Conservation (phyloP, 2,888 invertebrate species). For the Pristionchus exspectatus region DNA sequence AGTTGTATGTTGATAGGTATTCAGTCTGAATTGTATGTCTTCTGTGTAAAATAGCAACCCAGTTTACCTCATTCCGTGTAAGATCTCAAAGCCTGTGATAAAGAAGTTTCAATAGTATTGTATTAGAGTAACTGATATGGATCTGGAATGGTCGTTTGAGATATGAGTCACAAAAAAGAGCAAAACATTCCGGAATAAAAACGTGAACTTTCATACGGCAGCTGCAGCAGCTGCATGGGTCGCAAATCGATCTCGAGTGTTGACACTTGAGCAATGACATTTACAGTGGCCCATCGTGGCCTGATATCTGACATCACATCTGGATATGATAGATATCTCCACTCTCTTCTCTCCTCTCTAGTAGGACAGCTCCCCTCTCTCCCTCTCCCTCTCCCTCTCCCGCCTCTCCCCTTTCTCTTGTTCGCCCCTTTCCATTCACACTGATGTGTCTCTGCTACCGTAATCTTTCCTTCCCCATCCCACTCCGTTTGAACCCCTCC, state of each 20-base stretch:
- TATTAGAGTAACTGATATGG: neutral
- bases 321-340: slow-evolving; percentile 46
- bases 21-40: neutral
- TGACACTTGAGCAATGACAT: neutral
- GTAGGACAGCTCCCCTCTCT: neutral
- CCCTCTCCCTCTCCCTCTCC: slow-evolving; percentile 17
- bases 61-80: slow-evolving; percentile 8
- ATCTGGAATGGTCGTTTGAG: too few species aligned
- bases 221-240: neutral
- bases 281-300: neutral
- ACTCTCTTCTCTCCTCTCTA: neutral
- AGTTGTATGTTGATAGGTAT: neutral
- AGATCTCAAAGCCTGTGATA: slow-evolving; percentile 39
- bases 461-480: slow-evolving; percentile 43
- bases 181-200: too few species aligned
- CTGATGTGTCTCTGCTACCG: slow-evolving; percentile 32
- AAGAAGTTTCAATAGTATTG: neutral
- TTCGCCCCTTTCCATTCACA: slow-evolving; percentile 3
- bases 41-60: neutral
- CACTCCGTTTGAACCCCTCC: neutral
- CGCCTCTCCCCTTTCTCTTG: neutral
- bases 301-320: slow-evolving; percentile 44
- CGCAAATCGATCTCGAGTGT: neutral
- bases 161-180: too few species aligned
- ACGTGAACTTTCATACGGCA: neutral